Evolutionary conservation across 2,797 vertebrate genomes (phyloP).

Genomic region (Ctenopoma kingsleyae): DNA sequence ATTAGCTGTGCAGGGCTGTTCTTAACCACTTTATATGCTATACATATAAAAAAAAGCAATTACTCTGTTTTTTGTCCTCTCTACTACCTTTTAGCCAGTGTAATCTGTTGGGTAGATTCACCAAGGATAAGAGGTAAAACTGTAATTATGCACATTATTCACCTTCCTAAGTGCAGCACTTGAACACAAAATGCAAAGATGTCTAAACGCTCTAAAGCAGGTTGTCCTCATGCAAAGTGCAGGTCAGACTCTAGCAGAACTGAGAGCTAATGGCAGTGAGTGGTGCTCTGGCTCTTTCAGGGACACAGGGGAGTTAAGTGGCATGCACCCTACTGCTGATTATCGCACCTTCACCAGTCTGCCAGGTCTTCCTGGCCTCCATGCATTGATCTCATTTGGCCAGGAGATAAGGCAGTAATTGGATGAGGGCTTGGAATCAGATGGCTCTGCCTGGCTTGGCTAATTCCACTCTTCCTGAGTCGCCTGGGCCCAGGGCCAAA

Average conservation of each 20-base stretch:
- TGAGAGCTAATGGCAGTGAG: slow-evolving; percentile 69
- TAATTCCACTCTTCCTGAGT: slow-evolving; percentile 87
- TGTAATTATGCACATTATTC: slow-evolving; percentile 79
- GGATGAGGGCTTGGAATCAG: slow-evolving; percentile 86
- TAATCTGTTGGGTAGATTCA: slow-evolving; percentile 71
- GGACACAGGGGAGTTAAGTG: slow-evolving; percentile 74
- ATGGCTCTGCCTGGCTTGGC: slow-evolving; percentile 81
- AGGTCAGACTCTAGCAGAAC: slow-evolving; percentile 70
- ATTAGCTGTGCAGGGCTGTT: slow-evolving; percentile 69
- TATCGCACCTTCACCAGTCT: slow-evolving; percentile 78
- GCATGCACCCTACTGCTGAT: slow-evolving; percentile 75
- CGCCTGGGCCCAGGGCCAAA: slow-evolving; percentile 75
- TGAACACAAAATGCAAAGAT: slow-evolving; percentile 73
- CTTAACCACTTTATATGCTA: slow-evolving; percentile 65
- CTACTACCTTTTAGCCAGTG: slow-evolving; percentile 70
- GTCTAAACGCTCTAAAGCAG: slow-evolving; percentile 67
- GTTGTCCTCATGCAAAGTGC: slow-evolving; percentile 72
- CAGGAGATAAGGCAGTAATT: slow-evolving; percentile 88
- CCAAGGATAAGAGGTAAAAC: slow-evolving; percentile 75
- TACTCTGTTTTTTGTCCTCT: slow-evolving; percentile 41
- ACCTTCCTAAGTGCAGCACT: slow-evolving; percentile 74
- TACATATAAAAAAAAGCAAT: slow-evolving; percentile 77
- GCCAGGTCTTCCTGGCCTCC: slow-evolving; percentile 77
- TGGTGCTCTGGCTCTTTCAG: slow-evolving; percentile 69
- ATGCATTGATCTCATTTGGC: slow-evolving; percentile 86